Percentiles rank a stretch among this genome's conserved stretches.
Conservation (phyloP, 2,888 invertebrate species). For the Torymus texanus region DNA sequence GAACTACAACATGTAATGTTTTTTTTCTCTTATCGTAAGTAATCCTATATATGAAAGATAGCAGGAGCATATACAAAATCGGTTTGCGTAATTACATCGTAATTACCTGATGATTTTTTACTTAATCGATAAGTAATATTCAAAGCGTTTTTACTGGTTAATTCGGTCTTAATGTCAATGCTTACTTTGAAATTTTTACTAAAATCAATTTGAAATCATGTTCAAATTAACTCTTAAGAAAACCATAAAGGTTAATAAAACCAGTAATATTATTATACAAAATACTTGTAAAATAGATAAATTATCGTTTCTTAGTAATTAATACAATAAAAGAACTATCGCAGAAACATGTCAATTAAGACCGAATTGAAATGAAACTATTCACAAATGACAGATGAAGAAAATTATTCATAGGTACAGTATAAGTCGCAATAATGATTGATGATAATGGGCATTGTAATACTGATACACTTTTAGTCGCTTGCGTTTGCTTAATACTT, state of each 20-base stretch:
- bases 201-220: too few species aligned
- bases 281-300: not conserved
- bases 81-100: constrained; percentile 30
- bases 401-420: constrained; percentile 14
- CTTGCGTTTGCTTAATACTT: constrained; percentile 20
- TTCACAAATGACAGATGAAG: constrained; percentile 31
- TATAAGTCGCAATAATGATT: not conserved
- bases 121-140: constrained; percentile 11
- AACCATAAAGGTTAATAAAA: too few species aligned
- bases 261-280: not conserved
- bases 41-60: constrained; percentile 46
- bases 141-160: not conserved
- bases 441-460: constrained; percentile 21
- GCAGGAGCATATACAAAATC: constrained; percentile 46
- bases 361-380: constrained; percentile 36
- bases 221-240: too few species aligned
- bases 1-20: constrained; percentile 36
- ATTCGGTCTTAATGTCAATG: constrained; percentile 37
- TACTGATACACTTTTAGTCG: constrained; percentile 17
- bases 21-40: constrained; percentile 6
- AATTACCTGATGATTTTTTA: constrained; percentile 19
- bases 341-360: constrained; percentile 1
- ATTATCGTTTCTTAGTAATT: too few species aligned
- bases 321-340: not conserved
- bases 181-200: too few species aligned